Conservation (phyloP, 2,888 invertebrate genomes). For the Cheilosia variabilis region DNA sequence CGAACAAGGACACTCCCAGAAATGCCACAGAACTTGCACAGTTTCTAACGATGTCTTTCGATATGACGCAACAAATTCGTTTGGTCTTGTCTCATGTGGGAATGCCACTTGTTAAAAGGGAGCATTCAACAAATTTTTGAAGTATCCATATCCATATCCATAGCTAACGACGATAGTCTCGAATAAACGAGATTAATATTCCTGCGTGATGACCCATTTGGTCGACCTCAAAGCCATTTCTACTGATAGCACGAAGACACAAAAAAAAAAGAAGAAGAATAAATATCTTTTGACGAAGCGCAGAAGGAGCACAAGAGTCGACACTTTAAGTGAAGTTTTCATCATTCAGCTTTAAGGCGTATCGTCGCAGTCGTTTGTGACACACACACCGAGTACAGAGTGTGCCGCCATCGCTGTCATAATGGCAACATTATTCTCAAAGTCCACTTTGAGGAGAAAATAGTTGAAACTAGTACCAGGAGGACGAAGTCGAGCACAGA, state of each 20-base stretch:
- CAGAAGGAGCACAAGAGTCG: constrained; percentile 17
- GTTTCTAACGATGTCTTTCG: too few species aligned
- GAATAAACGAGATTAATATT: constrained; percentile 21
- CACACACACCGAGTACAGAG: background rate
- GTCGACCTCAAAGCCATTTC: constrained; percentile 26
- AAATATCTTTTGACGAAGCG: background rate
- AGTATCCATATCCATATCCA: background rate
- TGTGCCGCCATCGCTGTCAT: constrained; percentile 6
- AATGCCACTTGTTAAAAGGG: too few species aligned
- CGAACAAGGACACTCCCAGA: background rate
- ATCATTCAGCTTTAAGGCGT: constrained; percentile 14
- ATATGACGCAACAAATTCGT: too few species aligned
- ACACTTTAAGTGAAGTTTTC: constrained; percentile 29
- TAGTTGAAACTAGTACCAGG: background rate
- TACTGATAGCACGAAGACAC: constrained; percentile 26
- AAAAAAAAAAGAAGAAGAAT: background rate
- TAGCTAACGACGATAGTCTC: background rate
- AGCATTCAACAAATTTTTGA: too few species aligned
- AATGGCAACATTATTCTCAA: constrained; percentile 30
- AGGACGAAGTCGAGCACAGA: too few species aligned
- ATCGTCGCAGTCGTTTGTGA: constrained; percentile 35
- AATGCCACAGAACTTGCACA: too few species aligned
- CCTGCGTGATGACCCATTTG: constrained; percentile 34
- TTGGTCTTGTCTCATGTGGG: too few species aligned
- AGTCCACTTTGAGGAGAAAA: constrained; percentile 23